Evolutionary conservation across 2,797 vertebrate genomes (phyloP), one percentile per base, ranked within the genome.

Genomic region (Austrolebias charrua): DNA sequence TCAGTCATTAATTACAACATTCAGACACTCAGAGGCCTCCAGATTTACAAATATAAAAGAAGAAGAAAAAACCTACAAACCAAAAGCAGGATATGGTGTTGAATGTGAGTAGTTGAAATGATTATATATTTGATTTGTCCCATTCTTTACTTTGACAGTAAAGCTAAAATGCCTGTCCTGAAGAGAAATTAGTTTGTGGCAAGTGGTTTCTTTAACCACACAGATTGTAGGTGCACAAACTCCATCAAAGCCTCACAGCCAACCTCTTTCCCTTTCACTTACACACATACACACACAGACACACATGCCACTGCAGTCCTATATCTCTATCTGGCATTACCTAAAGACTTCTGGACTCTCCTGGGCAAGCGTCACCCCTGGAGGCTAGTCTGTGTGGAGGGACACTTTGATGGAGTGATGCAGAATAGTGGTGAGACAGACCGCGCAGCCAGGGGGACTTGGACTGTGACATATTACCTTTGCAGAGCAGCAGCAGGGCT

Each of bases 401-500:
- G 84, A 90, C 47, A 73, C 63, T 63, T 81, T 90, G 89, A 91
- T 90, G 79, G 87, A 90, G 87, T 86, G 84, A 73, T 78, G 51
- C 69, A 83, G 84, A 78, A 80, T 28, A 66, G 72, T 51, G 69
- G 73, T 54, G 73, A 83, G 89, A 87, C 86, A 78, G 77, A 55
- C 69, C 55, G 33, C 71, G 63, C 53, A 74, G 84, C 82, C 80
- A 66, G 69, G 69, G 85, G 84, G 79, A 83, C 72, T 78, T 81
- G 77, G 87, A 84, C 83, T 90, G 89, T 91, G 90, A 91, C 91
- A 90, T 84, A 89, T 90, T 88, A 84, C 86, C 85, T 89, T 90
- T 79, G 81, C 77, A 75, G 78, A 77, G 86, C 78, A 67, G 78
- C 74, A 81, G 81, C 85, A 76, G 82, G 73, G 69, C 79, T 82